phyloP scores from a whole-genome alignment of 2,888 invertebrate genomes.

The Drosophila anomalata region DNA sequence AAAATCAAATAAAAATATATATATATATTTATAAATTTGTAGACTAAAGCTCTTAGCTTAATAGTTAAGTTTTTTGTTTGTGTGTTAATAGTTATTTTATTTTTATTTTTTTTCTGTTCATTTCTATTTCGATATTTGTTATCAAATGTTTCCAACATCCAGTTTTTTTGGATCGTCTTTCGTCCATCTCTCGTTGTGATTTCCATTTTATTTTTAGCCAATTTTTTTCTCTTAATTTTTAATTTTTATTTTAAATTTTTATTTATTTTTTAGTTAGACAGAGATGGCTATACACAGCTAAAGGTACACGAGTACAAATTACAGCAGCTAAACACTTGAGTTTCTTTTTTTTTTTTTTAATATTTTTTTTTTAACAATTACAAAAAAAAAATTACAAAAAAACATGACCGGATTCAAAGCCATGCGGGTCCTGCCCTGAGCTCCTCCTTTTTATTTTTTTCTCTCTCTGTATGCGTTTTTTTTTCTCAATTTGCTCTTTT shows the following conservation, averaged over 20 bases:
- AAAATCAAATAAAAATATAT: background rate
- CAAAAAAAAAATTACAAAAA: constrained; percentile 5
- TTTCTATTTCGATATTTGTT: constrained; percentile 25
- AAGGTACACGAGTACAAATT: constrained; percentile 43
- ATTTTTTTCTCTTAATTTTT: background rate
- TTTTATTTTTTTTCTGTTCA: background rate
- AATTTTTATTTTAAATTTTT: background rate
- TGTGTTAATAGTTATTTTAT: background rate
- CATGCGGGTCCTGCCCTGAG: constrained; percentile 34
- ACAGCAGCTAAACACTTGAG: constrained; percentile 23
- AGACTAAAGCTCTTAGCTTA: constrained; percentile 26
- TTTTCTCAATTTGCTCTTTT: constrained; percentile 5
- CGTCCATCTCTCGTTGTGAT: constrained; percentile 30
- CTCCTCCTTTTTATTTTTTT: background rate
- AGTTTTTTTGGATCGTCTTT: constrained; percentile 1
- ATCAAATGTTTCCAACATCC: constrained; percentile 29
- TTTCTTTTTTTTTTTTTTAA: background rate
- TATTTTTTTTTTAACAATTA: background rate
- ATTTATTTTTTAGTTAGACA: constrained; percentile 12
- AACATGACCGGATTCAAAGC: constrained; percentile 20
- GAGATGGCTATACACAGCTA: constrained; percentile 37
- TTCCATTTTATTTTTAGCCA: background rate
- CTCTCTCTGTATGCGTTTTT: constrained; percentile 7
- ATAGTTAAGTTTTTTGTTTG: constrained; percentile 22
- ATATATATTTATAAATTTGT: background rate